phyloP scores from a whole-genome alignment of 2,888 invertebrate species.

The Apodemia mormo region DNA sequence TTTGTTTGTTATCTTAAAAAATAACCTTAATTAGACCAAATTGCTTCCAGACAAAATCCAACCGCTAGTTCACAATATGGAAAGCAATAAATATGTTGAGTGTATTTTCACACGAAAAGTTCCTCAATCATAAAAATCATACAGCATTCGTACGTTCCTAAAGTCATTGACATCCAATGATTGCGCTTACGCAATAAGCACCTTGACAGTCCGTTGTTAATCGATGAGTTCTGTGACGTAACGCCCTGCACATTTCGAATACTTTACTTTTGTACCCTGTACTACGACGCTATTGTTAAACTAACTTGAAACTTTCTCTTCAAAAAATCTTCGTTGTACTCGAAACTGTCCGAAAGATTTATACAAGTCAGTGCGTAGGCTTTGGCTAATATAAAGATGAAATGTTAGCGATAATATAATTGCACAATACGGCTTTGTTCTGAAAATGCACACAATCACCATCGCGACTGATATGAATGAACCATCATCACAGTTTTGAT shows the following conservation, averaged over 20 bases:
- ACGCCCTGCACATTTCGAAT: conserved; percentile 42
- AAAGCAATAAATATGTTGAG: not conserved
- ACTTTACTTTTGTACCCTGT: conserved; percentile 39
- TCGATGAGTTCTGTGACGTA: conserved; percentile 59
- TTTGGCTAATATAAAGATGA: conserved; percentile 59
- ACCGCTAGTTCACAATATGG: not conserved
- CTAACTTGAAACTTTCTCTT: conserved; percentile 21
- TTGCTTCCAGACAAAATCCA: too few relatives aligned
- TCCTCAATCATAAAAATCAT: conserved; percentile 49
- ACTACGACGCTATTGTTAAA: conserved; percentile 36
- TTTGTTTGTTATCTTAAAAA: too few relatives aligned
- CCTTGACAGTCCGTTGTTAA: conserved; percentile 68
- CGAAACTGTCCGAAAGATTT: conserved; percentile 29
- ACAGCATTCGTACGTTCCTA: conserved; percentile 66
- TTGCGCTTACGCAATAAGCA: conserved; percentile 70
- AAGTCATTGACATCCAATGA: conserved; percentile 76
- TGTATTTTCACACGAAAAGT: conserved; percentile 41
- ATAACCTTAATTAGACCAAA: too few relatives aligned
- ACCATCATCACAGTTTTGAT: conserved; percentile 58
- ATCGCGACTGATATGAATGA: conserved; percentile 59
- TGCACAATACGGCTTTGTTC: conserved; percentile 74
- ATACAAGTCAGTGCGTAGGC: conserved; percentile 43
- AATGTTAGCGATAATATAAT: conserved; percentile 70
- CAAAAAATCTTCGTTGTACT: conserved; percentile 25
- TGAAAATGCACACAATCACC: conserved; percentile 52